phyloP scores from a whole-genome alignment of 2,113 vertebrate species.

The Cynocephalus volans region DNA sequence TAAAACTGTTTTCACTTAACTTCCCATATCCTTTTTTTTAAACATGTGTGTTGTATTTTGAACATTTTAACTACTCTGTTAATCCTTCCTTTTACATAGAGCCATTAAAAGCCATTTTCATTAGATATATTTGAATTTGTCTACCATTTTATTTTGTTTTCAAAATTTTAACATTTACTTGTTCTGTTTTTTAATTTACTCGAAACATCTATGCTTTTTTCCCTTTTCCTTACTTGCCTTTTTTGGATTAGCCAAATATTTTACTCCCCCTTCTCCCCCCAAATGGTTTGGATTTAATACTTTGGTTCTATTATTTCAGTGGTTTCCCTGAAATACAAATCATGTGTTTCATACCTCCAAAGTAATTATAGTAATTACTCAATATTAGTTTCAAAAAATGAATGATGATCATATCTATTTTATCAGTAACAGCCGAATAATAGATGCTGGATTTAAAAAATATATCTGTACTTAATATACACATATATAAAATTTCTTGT shows the following conservation, averaged over 20 bases:
- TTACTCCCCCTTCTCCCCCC: neutral
- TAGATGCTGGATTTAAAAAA: neutral
- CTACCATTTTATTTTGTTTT: neutral
- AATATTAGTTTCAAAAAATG: slow-evolving; percentile 22
- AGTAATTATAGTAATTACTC: neutral
- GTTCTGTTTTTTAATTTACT: neutral
- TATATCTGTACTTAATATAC: slow-evolving; percentile 32
- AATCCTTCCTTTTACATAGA: neutral
- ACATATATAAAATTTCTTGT: slow-evolving; percentile 40
- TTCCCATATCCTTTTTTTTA: neutral
- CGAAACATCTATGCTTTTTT: neutral
- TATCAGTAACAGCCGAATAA: slow-evolving; percentile 30
- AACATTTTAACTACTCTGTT: slow-evolving; percentile 19
- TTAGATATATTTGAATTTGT: neutral
- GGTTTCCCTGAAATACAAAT: neutral
- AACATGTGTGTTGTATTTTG: neutral
- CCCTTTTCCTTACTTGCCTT: neutral
- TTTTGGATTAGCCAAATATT: neutral
- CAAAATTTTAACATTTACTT: too few relatives aligned
- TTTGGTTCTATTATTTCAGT: slow-evolving; percentile 27
- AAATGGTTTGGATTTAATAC: neutral
- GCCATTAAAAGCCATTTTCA: neutral
- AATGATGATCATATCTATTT: neutral
- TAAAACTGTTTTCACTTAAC: neutral
- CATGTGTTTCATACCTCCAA: neutral